Evolutionary conservation across 2,113 vertebrate species (phyloP).

Genomic region (Corythaeola cristata): DNA sequence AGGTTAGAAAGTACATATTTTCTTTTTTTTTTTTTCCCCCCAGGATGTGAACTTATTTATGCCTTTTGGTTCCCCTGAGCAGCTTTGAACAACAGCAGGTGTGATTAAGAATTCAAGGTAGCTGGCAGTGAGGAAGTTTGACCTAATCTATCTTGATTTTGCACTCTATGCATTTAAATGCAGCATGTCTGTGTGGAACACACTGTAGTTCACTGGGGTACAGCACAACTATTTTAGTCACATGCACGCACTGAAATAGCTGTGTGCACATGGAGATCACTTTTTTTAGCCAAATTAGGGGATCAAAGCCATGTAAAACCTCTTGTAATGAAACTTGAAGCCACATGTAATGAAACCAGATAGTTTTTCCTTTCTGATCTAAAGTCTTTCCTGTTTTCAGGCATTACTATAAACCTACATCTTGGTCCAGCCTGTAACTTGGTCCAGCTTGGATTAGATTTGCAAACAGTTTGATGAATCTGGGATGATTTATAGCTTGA

Average conservation of each 20-base stretch:
- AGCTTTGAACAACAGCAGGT: conserved; percentile 1
- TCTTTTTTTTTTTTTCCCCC: neutral
- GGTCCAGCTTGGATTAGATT: conserved; percentile 48
- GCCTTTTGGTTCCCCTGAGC: neutral
- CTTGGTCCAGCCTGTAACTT: conserved; percentile 41
- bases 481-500: conserved; percentile 42
- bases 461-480: conserved; percentile 57
- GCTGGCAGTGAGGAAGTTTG: neutral
- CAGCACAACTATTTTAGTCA: neutral
- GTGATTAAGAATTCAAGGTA: conserved; percentile 17
- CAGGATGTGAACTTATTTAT: neutral
- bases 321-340: conserved; percentile 61
- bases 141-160: conserved; percentile 22
- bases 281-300: conserved; percentile 33
- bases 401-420: conserved; percentile 57
- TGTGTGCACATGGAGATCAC: neutral
- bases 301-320: conserved; percentile 57
- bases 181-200: neutral
- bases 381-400: conserved; percentile 62
- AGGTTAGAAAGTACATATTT: neutral
- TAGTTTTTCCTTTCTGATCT: conserved; percentile 60
- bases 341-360: conserved; percentile 63
- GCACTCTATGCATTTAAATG: neutral
- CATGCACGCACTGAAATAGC: neutral
- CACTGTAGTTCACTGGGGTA: neutral